phyloP scores from a whole-genome alignment of 2,113 vertebrate genomes.

The Neofelis nebulosa region DNA sequence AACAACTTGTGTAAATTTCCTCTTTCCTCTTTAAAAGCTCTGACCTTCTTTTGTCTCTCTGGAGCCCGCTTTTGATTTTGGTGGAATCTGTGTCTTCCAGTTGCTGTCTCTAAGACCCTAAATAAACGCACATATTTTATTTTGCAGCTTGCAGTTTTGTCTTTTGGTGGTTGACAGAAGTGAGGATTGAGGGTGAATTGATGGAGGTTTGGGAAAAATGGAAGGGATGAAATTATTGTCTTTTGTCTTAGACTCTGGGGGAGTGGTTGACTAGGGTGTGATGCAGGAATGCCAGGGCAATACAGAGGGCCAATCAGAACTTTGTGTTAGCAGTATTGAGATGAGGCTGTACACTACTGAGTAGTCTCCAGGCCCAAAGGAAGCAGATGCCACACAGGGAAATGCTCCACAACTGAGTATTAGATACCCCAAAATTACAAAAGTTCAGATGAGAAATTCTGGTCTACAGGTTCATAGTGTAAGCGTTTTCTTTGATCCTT shows the following conservation, averaged over 20 bases:
- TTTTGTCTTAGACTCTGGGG: not conserved
- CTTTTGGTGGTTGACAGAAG: not conserved
- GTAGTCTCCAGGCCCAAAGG: not conserved
- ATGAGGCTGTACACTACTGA: not conserved
- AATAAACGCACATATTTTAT: not conserved
- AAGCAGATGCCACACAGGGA: not conserved
- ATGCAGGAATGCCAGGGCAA: not conserved
- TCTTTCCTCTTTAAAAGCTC: not conserved
- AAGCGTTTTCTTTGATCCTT: not conserved
- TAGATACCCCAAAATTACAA: not conserved
- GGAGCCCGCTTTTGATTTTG: not conserved
- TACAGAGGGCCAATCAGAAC: not conserved
- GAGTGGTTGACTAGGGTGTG: not conserved
- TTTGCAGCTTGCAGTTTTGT: not conserved
- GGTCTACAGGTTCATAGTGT: not conserved
- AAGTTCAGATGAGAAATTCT: not conserved
- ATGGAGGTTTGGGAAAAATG: not conserved
- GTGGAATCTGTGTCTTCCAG: not conserved
- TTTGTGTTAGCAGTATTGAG: not conserved
- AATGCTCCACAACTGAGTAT: not conserved
- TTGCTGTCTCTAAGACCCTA: not conserved
- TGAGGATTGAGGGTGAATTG: not conserved
- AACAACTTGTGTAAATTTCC: not conserved
- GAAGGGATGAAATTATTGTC: not conserved
- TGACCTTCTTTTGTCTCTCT: not conserved